Percentiles rank a stretch among this genome's conserved stretches.
These are phyloP conservation scores for Myripristis jacobus DNA, from an alignment of 2,797 vertebrate species.

Conservation along the genomic window DNA sequence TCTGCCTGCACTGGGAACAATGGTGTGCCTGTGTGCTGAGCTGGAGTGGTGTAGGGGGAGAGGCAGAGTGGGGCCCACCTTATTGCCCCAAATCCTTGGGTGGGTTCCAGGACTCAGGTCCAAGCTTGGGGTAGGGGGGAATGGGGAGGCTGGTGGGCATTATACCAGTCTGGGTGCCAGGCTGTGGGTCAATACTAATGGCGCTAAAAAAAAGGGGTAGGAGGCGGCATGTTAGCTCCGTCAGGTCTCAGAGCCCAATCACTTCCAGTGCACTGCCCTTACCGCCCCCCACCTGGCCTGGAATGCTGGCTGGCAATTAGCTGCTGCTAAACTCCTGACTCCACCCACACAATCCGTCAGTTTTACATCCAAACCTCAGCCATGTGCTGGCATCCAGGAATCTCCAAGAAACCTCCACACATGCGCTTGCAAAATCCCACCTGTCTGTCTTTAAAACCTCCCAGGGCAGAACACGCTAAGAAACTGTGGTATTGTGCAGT, in stretches of 20 bases:
- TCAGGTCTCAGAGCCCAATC: constrained; percentile 60
- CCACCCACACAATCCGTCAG: constrained; percentile 47
- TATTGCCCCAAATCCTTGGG: constrained; percentile 67
- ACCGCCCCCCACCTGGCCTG: constrained; percentile 56
- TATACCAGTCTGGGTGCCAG: constrained; percentile 52
- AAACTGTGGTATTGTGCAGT: constrained; percentile 2
- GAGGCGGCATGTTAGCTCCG: constrained; percentile 51
- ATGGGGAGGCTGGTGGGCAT: constrained; percentile 16
- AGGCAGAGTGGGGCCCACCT: constrained; percentile 69
- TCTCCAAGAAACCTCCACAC: background rate
- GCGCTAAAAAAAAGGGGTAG: constrained; percentile 58
- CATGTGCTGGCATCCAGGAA: constrained; percentile 20
- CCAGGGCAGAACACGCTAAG: background rate
- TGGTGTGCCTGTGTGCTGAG: constrained; percentile 78
- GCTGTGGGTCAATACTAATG: constrained; percentile 48
- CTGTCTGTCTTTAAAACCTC: constrained; percentile 1
- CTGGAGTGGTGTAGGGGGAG: constrained; percentile 58
- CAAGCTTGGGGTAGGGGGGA: constrained; percentile 40
- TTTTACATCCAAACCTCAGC: constrained; percentile 38
- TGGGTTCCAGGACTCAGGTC: constrained; percentile 57
- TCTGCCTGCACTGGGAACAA: constrained; percentile 80
- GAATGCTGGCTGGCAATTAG: constrained; percentile 68
- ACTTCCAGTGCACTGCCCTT: constrained; percentile 67
- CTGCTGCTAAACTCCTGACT: constrained; percentile 59
- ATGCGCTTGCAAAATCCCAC: background rate